phyloP scores from a whole-genome alignment of 1,140 invertebrate genomes.

The Macrobrachium nipponense region DNA sequence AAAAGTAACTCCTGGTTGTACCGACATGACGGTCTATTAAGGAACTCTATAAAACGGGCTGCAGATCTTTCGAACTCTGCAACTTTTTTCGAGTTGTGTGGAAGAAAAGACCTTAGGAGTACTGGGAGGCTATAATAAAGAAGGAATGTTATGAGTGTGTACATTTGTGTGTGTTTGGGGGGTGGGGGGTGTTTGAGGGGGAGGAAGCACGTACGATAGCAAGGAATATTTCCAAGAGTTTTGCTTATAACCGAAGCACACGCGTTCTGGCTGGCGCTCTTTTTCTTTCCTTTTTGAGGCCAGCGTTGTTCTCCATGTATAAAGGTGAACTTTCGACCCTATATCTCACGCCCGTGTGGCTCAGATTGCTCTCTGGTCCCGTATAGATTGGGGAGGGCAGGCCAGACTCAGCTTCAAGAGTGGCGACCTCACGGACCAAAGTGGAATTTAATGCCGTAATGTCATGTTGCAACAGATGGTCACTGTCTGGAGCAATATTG shows the following conservation, averaged over 20 bases:
- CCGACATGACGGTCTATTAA: too few species aligned
- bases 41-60: too few species aligned
- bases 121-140: too few species aligned
- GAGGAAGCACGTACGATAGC: too few species aligned
- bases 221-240: too few species aligned
- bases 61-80: too few species aligned
- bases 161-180: background rate
- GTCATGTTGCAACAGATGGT: conserved; percentile 58
- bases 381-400: conserved; percentile 25
- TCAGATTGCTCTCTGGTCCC: conserved; percentile 35
- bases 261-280: conserved; percentile 29
- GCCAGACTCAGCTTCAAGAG: conserved; percentile 29
- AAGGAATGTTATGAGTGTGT: background rate
- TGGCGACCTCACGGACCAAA: conserved; percentile 25
- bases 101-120: too few species aligned
- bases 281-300: conserved; percentile 4
- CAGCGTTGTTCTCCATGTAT: conserved; percentile 31
- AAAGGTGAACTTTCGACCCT: conserved; percentile 33
- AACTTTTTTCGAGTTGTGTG: too few species aligned
- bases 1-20: too few species aligned
- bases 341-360: conserved; percentile 35
- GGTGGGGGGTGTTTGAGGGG: too few species aligned
- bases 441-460: conserved; percentile 56
- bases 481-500: conserved; percentile 59
- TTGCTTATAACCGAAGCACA: conserved; percentile 41